phyloP scores from a whole-genome alignment of 2,888 invertebrate genomes.

The Belgica antarctica region DNA sequence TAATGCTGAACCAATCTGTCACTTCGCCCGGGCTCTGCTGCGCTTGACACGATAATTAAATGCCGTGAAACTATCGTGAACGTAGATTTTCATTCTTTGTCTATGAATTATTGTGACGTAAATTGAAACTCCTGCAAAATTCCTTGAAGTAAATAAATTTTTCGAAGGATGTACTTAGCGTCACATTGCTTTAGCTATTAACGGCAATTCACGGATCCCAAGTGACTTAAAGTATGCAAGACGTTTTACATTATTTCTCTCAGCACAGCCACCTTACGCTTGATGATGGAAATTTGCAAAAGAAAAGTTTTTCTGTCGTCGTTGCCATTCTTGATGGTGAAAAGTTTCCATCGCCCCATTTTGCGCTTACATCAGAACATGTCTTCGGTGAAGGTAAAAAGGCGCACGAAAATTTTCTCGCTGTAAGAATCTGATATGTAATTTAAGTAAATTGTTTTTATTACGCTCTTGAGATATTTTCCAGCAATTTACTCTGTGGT shows the following conservation, averaged over 20 bases:
- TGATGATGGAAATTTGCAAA: neutral
- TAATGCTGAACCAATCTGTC: no score
- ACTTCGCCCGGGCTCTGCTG: no score
- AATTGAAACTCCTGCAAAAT: no score
- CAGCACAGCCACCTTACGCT: neutral
- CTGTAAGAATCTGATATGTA: slow-evolving; percentile 41
- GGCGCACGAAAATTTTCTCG: neutral
- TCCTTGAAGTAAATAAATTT: slow-evolving; percentile 15
- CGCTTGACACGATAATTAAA: no score
- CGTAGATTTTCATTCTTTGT: no score
- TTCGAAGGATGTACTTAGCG: slow-evolving; percentile 20
- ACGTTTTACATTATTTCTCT: neutral
- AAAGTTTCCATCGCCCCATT: neutral
- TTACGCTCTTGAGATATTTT: slow-evolving; percentile 41
- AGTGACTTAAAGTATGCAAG: neutral
- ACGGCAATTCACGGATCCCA: slow-evolving; percentile 6
- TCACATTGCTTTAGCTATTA: slow-evolving; percentile 34
- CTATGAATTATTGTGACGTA: no score
- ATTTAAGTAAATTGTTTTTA: slow-evolving; percentile 43
- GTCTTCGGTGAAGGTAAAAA: neutral
- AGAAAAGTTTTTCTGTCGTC: slow-evolving; percentile 24
- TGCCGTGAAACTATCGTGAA: no score
- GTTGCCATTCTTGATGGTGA: neutral
- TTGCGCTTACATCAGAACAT: slow-evolving; percentile 11
- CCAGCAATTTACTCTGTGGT: slow-evolving; percentile 35